Evolutionary conservation across 1,140 invertebrate genomes (phyloP).

Genomic region (Lepidostoma basale): DNA sequence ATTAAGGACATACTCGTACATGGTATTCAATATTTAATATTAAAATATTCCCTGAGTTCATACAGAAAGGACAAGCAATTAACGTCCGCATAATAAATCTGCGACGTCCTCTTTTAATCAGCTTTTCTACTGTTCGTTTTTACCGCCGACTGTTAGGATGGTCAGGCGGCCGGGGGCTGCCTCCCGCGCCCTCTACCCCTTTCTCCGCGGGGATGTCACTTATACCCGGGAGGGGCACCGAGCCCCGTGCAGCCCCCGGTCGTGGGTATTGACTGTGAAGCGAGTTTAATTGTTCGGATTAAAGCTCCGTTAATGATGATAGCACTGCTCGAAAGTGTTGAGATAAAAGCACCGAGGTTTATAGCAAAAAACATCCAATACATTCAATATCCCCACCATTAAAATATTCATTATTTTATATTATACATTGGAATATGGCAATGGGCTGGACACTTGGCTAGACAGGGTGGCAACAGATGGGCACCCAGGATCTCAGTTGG

Average conservation of each 20-base stretch:
- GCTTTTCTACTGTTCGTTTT: constrained; percentile 39
- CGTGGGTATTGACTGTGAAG: constrained; percentile 17
- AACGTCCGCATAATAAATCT: constrained; percentile 43
- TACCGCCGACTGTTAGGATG: constrained; percentile 26
- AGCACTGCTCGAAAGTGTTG: not conserved
- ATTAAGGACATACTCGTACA: no score
- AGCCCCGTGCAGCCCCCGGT: not conserved
- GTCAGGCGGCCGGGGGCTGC: not conserved
- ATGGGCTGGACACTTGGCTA: no score
- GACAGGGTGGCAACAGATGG: no score
- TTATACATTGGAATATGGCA: no score
- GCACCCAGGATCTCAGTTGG: no score
- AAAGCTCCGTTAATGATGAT: not conserved
- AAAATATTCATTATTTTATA: no score
- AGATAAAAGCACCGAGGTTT: no score
- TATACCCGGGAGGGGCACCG: not conserved
- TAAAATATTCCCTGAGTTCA: not conserved
- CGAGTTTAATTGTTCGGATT: not conserved
- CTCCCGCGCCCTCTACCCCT: not conserved
- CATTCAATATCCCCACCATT: no score
- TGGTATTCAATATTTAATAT: no score
- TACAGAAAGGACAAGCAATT: constrained; percentile 32
- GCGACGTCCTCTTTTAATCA: constrained; percentile 44
- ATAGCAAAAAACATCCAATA: no score
- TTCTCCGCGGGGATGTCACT: not conserved